Percentiles rank a stretch among this genome's conserved stretches.
Conservation (phyloP, 2,888 invertebrate genomes). For the Zygaena filipendulae region DNA sequence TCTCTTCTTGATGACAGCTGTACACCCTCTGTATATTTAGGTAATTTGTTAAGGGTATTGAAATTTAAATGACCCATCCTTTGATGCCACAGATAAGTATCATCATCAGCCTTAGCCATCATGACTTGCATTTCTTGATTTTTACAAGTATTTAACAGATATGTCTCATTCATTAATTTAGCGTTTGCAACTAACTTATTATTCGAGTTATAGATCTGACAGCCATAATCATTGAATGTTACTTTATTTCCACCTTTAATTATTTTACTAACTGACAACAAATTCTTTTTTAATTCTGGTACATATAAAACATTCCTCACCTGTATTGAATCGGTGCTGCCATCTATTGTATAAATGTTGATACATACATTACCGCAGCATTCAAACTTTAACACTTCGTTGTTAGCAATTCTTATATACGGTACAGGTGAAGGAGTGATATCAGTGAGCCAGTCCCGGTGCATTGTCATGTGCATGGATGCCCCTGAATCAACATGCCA, state of each 20-base stretch:
- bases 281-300: too few species aligned
- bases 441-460: slow-evolving; percentile 11
- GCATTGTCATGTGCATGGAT: slow-evolving; percentile 11
- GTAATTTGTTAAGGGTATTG: slow-evolving; percentile 5
- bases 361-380: slow-evolving; percentile 5
- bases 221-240: slow-evolving; percentile 9
- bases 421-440: slow-evolving; percentile 7
- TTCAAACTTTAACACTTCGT: too few species aligned
- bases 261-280: too few species aligned
- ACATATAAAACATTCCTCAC: slow-evolving; percentile 13
- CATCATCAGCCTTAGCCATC: slow-evolving; percentile 9
- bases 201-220: slow-evolving; percentile 4
- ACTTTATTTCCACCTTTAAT: slow-evolving; percentile 9
- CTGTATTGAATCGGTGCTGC: slow-evolving; percentile 4
- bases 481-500: slow-evolving; percentile 10
- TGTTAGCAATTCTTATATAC: too few species aligned
- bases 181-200: slow-evolving; percentile 7
- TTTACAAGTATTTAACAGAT: too few species aligned
- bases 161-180: too few species aligned
- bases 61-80: slow-evolving; percentile 7
- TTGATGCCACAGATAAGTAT: slow-evolving; percentile 6
- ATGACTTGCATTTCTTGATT: slow-evolving; percentile 6
- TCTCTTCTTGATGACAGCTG: slow-evolving; percentile 1
- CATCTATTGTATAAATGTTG: slow-evolving; percentile 2
- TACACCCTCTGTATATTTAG: slow-evolving; percentile 6